phyloP scores from a whole-genome alignment of 2,113 vertebrate genomes.

The Passer montanus region DNA sequence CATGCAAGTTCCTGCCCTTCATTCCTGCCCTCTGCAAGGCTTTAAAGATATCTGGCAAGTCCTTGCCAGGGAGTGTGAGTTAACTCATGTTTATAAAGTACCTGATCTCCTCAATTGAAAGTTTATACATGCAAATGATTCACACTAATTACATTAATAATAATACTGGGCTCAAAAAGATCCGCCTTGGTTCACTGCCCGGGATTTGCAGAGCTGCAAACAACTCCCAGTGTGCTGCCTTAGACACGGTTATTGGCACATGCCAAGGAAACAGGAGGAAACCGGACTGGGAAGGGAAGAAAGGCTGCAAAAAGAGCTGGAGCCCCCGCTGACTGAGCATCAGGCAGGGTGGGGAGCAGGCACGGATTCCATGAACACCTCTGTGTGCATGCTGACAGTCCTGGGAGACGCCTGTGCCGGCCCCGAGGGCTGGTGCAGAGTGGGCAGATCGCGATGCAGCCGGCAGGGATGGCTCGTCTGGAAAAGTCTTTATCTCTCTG shows the following conservation, averaged over 20 bases:
- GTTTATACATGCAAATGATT: slow-evolving; percentile 53
- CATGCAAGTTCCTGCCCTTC: not conserved
- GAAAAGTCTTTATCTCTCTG: not conserved
- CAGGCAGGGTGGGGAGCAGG: not conserved
- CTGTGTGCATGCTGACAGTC: not conserved
- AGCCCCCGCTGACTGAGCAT: not conserved
- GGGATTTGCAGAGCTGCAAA: slow-evolving; percentile 18
- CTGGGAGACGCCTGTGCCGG: not conserved
- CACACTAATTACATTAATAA: slow-evolving; percentile 56
- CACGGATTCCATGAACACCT: fast-evolving
- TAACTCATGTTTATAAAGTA: slow-evolving; percentile 29
- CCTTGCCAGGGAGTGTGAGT: not conserved
- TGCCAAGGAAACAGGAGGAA: not conserved
- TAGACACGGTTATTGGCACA: not conserved
- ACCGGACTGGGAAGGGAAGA: not conserved
- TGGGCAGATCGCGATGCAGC: not conserved
- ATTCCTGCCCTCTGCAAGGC: not conserved
- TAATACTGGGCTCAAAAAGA: slow-evolving; percentile 19
- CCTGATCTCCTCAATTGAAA: slow-evolving; percentile 18
- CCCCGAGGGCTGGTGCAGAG: not conserved
- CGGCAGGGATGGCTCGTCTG: not conserved
- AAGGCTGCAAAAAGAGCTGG: not conserved
- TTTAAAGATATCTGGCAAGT: not conserved
- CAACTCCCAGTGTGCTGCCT: slow-evolving; percentile 28
- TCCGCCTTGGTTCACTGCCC: slow-evolving; percentile 37